These are phyloP conservation scores for Drosophila funebris DNA, from an alignment of 1,140 invertebrate species.

Conservation along the genomic window DNA sequence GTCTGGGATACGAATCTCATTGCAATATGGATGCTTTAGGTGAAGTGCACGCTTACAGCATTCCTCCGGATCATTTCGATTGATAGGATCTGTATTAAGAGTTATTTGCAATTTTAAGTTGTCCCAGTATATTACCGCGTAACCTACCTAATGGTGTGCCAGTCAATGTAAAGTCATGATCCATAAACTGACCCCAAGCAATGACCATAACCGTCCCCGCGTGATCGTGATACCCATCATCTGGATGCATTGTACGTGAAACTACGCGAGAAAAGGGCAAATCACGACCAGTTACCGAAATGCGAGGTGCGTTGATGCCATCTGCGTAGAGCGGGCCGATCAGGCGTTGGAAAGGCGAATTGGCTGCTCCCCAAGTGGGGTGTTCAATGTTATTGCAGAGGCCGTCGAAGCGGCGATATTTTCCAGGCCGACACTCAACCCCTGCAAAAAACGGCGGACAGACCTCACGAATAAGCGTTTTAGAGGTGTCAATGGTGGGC, in stretches of 20 bases:
- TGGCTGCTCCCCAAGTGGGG: slow-evolving; percentile 95
- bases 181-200: slow-evolving; percentile 97
- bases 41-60: slow-evolving; percentile 91
- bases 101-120: not conserved
- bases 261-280: slow-evolving; percentile 93
- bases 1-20: slow-evolving; percentile 94
- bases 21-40: slow-evolving; percentile 94
- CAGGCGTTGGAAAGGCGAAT: slow-evolving; percentile 92
- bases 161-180: slow-evolving; percentile 96
- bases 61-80: slow-evolving; percentile 94
- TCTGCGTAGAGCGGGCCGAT: slow-evolving; percentile 92
- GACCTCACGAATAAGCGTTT: slow-evolving; percentile 93
- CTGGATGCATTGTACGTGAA: slow-evolving; percentile 94
- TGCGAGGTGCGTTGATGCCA: slow-evolving; percentile 91
- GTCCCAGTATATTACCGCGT: not conserved
- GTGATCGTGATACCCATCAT: slow-evolving; percentile 96
- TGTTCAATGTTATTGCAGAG: slow-evolving; percentile 96
- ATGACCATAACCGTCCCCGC: slow-evolving; percentile 97
- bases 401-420: slow-evolving; percentile 95
- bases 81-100: slow-evolving; percentile 88
- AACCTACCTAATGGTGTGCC: slow-evolving; percentile 91
- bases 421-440: slow-evolving; percentile 94
- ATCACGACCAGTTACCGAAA: slow-evolving; percentile 88
- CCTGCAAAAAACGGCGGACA: slow-evolving; percentile 94
- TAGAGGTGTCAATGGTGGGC: slow-evolving; percentile 94